Evolutionary conservation across 2,113 vertebrate genomes (phyloP).

Genomic region (Bubo blakistoni): DNA sequence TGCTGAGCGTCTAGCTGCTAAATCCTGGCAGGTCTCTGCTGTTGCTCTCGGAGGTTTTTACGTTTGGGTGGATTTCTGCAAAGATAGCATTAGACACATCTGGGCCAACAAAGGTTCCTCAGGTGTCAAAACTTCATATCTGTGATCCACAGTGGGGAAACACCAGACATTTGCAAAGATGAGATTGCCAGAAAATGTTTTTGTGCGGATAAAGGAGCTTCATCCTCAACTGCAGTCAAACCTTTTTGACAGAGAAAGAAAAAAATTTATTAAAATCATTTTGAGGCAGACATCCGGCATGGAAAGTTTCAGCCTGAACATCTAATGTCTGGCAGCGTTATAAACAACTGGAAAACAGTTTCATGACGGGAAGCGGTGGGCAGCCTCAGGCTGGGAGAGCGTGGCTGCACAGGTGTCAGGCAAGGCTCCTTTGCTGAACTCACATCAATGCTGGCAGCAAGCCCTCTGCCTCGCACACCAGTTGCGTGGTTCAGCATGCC

Average conservation of each 20-base stretch:
- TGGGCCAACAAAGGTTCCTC: background rate
- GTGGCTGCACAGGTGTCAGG: background rate
- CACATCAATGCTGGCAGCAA: background rate
- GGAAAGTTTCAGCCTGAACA: constrained; percentile 12
- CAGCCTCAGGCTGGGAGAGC: background rate
- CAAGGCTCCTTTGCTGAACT: background rate
- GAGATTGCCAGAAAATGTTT: background rate
- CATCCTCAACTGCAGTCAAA: background rate
- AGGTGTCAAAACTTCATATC: background rate
- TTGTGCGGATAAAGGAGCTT: background rate
- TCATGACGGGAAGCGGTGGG: background rate
- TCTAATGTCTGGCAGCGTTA: background rate
- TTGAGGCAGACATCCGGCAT: background rate
- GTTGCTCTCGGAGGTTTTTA: background rate
- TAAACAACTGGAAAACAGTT: background rate
- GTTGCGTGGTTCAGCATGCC: background rate
- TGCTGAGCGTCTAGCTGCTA: background rate
- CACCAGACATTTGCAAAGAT: background rate
- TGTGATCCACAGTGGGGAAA: background rate
- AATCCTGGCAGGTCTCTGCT: background rate
- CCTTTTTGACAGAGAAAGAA: background rate
- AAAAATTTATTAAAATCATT: background rate
- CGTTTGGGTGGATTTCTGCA: background rate
- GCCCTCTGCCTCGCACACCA: background rate
- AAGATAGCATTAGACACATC: background rate